Conservation (phyloP, 2,888 invertebrate species). For the Crematogaster levior region DNA sequence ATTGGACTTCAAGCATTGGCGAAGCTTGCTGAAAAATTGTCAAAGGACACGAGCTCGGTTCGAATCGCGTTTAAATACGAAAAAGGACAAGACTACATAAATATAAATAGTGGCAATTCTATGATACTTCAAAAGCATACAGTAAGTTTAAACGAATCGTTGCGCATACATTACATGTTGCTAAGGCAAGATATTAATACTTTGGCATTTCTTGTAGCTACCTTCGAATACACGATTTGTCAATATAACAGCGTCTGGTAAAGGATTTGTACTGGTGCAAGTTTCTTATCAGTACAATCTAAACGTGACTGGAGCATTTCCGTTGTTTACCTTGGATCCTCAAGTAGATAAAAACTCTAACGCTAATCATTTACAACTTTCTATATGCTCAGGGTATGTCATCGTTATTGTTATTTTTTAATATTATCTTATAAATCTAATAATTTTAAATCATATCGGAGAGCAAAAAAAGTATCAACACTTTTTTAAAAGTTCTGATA, state of each 20-base stretch:
- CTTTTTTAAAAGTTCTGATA: not conserved
- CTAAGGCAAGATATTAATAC: not conserved
- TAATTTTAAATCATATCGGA: not conserved
- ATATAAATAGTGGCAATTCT: conserved; percentile 91
- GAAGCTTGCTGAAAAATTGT: conserved; percentile 88
- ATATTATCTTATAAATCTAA: not conserved
- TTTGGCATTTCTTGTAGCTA: conserved; percentile 81
- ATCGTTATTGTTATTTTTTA: not conserved
- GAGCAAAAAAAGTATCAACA: not conserved
- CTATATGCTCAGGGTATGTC: conserved; percentile 92
- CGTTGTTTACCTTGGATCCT: conserved; percentile 94
- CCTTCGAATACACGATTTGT: conserved; percentile 88
- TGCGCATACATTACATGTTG: not conserved
- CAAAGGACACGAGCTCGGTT: conserved; percentile 86
- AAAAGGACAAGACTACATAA: conserved; percentile 88
- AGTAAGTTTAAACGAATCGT: conserved; percentile 85
- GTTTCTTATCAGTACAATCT: conserved; percentile 93
- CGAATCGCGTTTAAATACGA: conserved; percentile 87
- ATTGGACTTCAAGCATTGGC: conserved; percentile 91
- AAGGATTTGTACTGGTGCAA: conserved; percentile 92
- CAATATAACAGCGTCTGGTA: conserved; percentile 92
- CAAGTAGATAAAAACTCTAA: conserved; percentile 94
- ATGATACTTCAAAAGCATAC: conserved; percentile 93
- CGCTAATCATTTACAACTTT: conserved; percentile 91
- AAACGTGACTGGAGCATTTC: conserved; percentile 95